These are phyloP conservation scores for Charanyca ferruginea DNA, from an alignment of 2,888 invertebrate species.

Conservation along the genomic window DNA sequence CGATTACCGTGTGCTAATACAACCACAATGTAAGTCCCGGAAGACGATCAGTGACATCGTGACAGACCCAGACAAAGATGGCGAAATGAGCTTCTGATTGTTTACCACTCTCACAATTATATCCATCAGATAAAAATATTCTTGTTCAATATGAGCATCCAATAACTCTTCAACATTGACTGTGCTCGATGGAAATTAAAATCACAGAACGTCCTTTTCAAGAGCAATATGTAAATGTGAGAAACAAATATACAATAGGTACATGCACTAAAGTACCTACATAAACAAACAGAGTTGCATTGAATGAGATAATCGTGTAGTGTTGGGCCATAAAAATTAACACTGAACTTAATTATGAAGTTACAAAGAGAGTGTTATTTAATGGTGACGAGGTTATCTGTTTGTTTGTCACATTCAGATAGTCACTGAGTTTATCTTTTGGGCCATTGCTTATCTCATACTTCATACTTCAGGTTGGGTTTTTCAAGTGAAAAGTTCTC, in stretches of 20 bases:
- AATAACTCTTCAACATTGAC: conserved; percentile 18
- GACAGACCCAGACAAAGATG: too few species aligned
- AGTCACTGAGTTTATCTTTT: conserved; percentile 33
- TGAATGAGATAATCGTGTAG: conserved; percentile 39
- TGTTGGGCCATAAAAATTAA: conserved; percentile 23
- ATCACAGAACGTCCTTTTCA: conserved; percentile 34
- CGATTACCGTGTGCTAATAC: too few species aligned
- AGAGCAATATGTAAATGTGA: conserved; percentile 27
- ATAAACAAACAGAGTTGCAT: conserved; percentile 23
- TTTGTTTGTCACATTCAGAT: conserved; percentile 16
- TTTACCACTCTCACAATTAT: conserved; percentile 10
- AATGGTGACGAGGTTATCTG: conserved; percentile 43
- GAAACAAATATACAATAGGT: too few species aligned
- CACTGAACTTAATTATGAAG: conserved; percentile 30
- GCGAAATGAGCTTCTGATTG: too few species aligned
- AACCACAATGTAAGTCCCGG: too few species aligned
- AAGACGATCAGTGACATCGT: too few species aligned
- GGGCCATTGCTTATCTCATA: conserved; percentile 14
- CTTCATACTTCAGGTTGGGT: neutral
- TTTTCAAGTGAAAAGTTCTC: neutral
- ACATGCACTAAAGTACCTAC: too few species aligned
- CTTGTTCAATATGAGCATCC: conserved; percentile 8
- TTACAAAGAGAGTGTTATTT: conserved; percentile 30
- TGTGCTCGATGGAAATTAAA: conserved; percentile 24
- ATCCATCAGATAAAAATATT: conserved; percentile 22